Evolutionary conservation across 2,797 vertebrate species (phyloP).

Genomic region (Tinamus major): DNA sequence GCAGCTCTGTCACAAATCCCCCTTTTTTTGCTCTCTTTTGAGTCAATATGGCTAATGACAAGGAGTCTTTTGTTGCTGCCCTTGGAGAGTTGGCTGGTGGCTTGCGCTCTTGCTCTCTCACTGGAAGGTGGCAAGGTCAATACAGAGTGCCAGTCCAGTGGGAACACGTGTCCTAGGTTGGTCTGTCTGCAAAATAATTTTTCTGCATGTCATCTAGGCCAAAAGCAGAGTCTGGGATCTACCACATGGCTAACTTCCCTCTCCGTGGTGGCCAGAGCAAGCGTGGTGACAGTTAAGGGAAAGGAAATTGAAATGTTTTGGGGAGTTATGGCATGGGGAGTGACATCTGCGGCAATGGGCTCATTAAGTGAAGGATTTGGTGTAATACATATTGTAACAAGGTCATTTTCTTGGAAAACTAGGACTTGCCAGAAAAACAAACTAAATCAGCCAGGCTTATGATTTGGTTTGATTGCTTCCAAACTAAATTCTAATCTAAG

Average conservation of each 20-base stretch:
- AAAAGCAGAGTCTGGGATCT: slow-evolving; percentile 12
- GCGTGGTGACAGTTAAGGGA: not conserved
- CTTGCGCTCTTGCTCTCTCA: not conserved
- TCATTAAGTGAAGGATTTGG: not conserved
- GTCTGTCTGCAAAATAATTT: slow-evolving; percentile 27
- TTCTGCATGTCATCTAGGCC: not conserved
- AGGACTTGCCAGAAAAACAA: slow-evolving; percentile 10
- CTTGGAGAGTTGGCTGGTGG: slow-evolving; percentile 14
- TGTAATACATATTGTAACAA: not conserved
- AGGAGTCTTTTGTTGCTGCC: slow-evolving; percentile 40
- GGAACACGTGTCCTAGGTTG: not conserved
- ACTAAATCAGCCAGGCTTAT: not conserved
- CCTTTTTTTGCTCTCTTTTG: not conserved
- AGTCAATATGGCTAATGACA: slow-evolving; percentile 10
- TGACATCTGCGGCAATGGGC: not conserved
- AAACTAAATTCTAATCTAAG: not conserved
- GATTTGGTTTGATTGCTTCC: slow-evolving; percentile 12
- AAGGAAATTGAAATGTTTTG: slow-evolving; percentile 29
- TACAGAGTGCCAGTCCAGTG: accelerated
- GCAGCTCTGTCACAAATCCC: not conserved
- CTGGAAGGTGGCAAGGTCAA: not conserved
- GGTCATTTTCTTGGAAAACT: slow-evolving; percentile 12
- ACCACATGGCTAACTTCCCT: not conserved
- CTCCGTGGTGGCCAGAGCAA: not conserved
- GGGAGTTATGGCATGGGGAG: not conserved